Percentiles rank a stretch among this genome's conserved stretches.
Evolutionary conservation across 2,888 invertebrate genomes (phyloP).

Genomic region (Tiliacea aurago): DNA sequence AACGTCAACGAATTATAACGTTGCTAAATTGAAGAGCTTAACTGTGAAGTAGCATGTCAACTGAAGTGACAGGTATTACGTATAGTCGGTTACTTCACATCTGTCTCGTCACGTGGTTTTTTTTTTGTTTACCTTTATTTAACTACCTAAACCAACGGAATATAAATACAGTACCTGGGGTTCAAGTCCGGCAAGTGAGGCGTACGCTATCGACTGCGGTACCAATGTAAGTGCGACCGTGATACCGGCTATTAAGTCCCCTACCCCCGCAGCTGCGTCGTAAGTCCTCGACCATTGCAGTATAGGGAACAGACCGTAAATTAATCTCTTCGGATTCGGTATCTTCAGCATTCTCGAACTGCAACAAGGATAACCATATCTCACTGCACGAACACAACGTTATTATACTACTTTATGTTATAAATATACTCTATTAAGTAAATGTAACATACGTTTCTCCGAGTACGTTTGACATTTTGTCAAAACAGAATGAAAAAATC

Average conservation of each 20-base stretch:
- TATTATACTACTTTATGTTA: not conserved
- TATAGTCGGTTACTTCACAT: too few relatives aligned
- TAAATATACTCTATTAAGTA: not conserved
- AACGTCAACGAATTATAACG: too few relatives aligned
- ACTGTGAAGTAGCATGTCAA: too few relatives aligned
- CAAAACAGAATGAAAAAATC: slow-evolving; percentile 2
- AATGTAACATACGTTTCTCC: slow-evolving; percentile 3
- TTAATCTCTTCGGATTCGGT: slow-evolving; percentile 72
- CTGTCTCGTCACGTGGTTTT: too few relatives aligned
- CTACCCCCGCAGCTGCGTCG: slow-evolving; percentile 88
- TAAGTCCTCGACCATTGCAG: slow-evolving; percentile 91
- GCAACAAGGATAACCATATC: slow-evolving; percentile 50
- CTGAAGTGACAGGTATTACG: too few relatives aligned
- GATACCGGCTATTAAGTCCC: slow-evolving; percentile 94
- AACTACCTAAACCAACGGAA: too few relatives aligned
- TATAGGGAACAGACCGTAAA: slow-evolving; percentile 88
- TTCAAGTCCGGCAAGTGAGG: slow-evolving; percentile 93
- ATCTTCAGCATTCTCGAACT: slow-evolving; percentile 72
- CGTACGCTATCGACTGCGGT: slow-evolving; percentile 95
- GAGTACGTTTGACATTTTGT: slow-evolving; percentile 24
- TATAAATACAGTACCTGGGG: slow-evolving; percentile 91
- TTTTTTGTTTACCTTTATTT: too few relatives aligned
- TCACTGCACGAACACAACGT: slow-evolving; percentile 8
- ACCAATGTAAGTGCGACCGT: slow-evolving; percentile 95
- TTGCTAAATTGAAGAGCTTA: too few relatives aligned